Base-by-base conservation (phyloP, 2,113 vertebrate genomes). In the Emydura subglobosa region DNA sequence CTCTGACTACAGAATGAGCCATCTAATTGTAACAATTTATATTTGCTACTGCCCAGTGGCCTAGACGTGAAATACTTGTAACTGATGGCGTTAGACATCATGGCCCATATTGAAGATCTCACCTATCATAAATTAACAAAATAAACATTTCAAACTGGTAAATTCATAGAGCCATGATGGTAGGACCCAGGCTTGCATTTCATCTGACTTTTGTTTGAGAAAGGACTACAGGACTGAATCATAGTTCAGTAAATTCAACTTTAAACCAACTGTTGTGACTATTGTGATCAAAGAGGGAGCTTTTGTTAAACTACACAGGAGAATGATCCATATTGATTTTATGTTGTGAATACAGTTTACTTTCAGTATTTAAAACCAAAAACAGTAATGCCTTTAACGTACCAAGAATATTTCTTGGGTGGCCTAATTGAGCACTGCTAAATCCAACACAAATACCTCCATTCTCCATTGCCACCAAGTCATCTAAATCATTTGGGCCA, bases 331-430 rank as follows among this genome's bases (percentile, higher is more conserved):
- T 16, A 31, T 19, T 27, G 51, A 51, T 72, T 83, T 39, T 39
- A 74, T 49, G 13, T 14, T 11, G 16, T 39, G 2, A 49, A 39
- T 9, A 39, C n/a, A 49, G 34, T 57, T 31, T 76, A 76, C 7
- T 53, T 74, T 17, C 10, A 83, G 31, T n/a, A 61, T 78, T 59
- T 39, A 59, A 83, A 78, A 49, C 49, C 72, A 85, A 55, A 24
- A 68, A 79, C 19, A 79, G 31, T 9, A 74, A 25, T 34, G 19
- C 10, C 24, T 10, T 10, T 85, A 1, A 47, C 91, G 50, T 97
- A 99, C 99, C 99, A 96, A 99, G 99, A 93, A 99, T 98, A 94
- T 99, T 99, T 91, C 98, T 98, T 5, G 99, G 99, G 96, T 99
- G 99, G 31, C 99, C 99, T 86, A 98, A 98, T 91, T 98, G 98